phyloP scores from a whole-genome alignment of 2,888 invertebrate genomes.

The Hydraecia micacea region DNA sequence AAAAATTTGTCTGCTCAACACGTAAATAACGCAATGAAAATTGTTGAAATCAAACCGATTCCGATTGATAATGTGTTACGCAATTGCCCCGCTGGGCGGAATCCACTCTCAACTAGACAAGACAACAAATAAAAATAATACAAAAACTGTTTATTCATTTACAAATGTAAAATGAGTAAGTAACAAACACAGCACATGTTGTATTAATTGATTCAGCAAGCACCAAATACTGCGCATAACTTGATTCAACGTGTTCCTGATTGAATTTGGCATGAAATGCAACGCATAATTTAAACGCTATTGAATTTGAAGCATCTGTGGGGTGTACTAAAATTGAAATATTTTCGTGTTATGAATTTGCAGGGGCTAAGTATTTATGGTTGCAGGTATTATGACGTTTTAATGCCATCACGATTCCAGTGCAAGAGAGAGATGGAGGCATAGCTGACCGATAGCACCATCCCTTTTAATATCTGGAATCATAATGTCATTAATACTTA shows the following conservation, averaged over 20 bases:
- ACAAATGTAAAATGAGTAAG: background rate
- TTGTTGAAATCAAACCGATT: too few species aligned
- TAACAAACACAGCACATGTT: conserved; percentile 25
- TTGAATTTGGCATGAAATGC: conserved; percentile 41
- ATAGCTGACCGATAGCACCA: background rate
- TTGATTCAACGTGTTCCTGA: conserved; percentile 18
- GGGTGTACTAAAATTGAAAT: background rate
- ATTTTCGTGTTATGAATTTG: background rate
- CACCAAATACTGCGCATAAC: conserved; percentile 28
- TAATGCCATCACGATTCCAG: background rate
- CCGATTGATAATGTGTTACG: too few species aligned
- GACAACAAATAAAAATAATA: background rate
- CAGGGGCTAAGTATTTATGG: background rate
- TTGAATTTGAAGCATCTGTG: conserved; percentile 26
- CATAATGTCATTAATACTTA: background rate
- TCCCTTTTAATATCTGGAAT: background rate
- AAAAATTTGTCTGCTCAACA: too few species aligned
- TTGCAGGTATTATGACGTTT: background rate
- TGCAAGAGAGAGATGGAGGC: conserved; percentile 2
- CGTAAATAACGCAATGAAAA: too few species aligned
- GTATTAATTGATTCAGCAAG: conserved; percentile 24
- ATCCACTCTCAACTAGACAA: background rate
- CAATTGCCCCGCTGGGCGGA: too few species aligned
- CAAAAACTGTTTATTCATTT: background rate
- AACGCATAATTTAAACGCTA: conserved; percentile 15